Evolutionary conservation across 2,888 invertebrate genomes (phyloP).

Genomic region (Stenolophus ochropezus): DNA sequence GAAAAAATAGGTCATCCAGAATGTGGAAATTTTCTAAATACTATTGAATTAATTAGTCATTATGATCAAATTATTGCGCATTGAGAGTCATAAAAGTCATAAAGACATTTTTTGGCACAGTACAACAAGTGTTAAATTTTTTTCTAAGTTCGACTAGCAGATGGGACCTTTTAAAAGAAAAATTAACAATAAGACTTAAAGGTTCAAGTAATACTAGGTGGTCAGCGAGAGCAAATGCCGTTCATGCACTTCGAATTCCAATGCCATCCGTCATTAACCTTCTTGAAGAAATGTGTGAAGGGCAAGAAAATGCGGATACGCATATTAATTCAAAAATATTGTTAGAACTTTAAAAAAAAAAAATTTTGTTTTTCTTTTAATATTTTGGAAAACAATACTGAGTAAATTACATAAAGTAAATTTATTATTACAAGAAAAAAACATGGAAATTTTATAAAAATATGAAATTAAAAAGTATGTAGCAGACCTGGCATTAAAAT

Average conservation of each 20-base stretch:
- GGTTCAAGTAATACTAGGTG: conserved; percentile 24
- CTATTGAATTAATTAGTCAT: conserved; percentile 34
- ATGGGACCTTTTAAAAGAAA: conserved; percentile 32
- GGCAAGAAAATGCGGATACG: background rate
- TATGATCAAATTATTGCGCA: conserved; percentile 36
- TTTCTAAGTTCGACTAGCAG: conserved; percentile 42
- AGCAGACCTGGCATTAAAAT: too few relatives aligned
- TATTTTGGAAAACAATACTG: background rate
- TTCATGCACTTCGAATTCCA: conserved; percentile 1
- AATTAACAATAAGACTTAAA: conserved; percentile 42
- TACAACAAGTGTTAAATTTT: conserved; percentile 42
- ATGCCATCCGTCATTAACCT: background rate
- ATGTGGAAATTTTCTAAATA: background rate
- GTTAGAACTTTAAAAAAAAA: background rate
- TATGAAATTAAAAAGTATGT: too few relatives aligned
- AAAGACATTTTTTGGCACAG: conserved; percentile 22
- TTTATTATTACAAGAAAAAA: background rate
- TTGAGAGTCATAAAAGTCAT: conserved; percentile 8
- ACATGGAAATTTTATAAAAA: background rate
- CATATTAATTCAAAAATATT: background rate
- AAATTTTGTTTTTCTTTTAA: background rate
- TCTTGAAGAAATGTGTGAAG: background rate
- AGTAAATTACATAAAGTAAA: background rate
- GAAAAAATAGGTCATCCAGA: conserved; percentile 1
- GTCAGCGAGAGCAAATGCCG: conserved; percentile 39